These are phyloP conservation scores for Polia nebulosa DNA, from an alignment of 2,888 invertebrate species.

Conservation along the genomic window DNA sequence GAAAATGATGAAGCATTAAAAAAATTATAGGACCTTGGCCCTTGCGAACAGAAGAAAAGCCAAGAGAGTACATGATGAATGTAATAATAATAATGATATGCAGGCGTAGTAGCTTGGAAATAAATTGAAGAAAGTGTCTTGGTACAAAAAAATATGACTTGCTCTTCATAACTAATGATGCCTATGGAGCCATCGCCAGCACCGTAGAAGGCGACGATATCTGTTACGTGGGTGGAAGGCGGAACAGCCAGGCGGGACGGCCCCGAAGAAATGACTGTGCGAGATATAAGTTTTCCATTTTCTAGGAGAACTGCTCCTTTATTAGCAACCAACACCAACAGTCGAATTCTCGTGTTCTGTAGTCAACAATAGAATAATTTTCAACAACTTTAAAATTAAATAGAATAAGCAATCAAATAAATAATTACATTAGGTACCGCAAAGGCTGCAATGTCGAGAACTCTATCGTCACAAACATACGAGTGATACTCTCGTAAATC, in stretches of 20 bases:
- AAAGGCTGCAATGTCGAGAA: constrained; percentile 94
- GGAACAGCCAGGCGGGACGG: constrained; percentile 83
- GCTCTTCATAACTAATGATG: constrained; percentile 92
- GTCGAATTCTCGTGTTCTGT: constrained; percentile 92
- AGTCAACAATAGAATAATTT: constrained; percentile 62
- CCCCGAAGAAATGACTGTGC: constrained; percentile 77
- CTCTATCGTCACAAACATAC: constrained; percentile 96
- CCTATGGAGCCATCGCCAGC: constrained; percentile 97
- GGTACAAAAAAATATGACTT: constrained; percentile 64
- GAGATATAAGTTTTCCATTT: constrained; percentile 92
- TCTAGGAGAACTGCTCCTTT: constrained; percentile 94
- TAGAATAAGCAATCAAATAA: constrained; percentile 30
- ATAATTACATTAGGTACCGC: constrained; percentile 86
- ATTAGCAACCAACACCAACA: constrained; percentile 96
- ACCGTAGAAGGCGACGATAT: constrained; percentile 95
- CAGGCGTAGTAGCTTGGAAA: constrained; percentile 8
- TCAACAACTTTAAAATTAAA: constrained; percentile 22
- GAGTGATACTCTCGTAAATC: constrained; percentile 97
- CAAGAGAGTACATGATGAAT: not conserved
- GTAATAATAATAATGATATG: not conserved
- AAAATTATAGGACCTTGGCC: not conserved
- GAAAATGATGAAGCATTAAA: not conserved
- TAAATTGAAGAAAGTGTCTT: constrained; percentile 13
- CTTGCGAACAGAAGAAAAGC: constrained; percentile 6
- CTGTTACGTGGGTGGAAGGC: constrained; percentile 77